phyloP scores from a whole-genome alignment of 2,888 invertebrate species.

The Lycaena phlaeas region DNA sequence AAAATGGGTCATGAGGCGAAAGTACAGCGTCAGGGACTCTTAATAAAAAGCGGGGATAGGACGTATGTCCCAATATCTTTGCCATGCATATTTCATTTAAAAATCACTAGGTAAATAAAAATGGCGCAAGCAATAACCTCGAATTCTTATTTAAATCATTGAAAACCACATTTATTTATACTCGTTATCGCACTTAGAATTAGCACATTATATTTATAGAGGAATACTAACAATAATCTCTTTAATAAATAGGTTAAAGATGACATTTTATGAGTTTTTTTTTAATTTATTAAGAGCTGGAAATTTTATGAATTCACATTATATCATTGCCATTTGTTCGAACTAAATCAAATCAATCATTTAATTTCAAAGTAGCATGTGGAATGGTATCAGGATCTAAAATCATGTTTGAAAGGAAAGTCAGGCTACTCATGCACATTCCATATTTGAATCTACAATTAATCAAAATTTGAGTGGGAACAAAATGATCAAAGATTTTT shows the following conservation, averaged over 20 bases:
- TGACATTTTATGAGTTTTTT: no score
- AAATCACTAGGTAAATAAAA: no score
- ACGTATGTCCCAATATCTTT: not conserved
- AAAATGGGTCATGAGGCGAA: no score
- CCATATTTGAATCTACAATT: slow-evolving; percentile 24
- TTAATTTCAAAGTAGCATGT: not conserved
- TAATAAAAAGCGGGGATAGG: not conserved
- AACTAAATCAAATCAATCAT: not conserved
- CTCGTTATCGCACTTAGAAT: no score
- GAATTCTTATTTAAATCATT: no score
- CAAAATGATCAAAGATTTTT: slow-evolving; percentile 18
- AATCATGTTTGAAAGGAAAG: slow-evolving; percentile 4
- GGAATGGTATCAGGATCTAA: not conserved
- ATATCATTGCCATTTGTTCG: not conserved
- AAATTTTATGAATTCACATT: no score
- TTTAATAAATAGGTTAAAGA: no score
- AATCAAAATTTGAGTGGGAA: slow-evolving; percentile 21
- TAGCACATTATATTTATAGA: no score
- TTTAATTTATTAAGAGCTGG: no score
- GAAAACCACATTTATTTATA: no score
- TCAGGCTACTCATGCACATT: slow-evolving; percentile 28
- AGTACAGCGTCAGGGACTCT: not conserved
- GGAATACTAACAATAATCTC: no score
- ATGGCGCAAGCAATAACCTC: no score
- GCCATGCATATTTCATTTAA: not conserved